These are phyloP conservation scores for Gambusia holbrooki DNA, from an alignment of 2,113 vertebrate species.

Conservation along the genomic window DNA sequence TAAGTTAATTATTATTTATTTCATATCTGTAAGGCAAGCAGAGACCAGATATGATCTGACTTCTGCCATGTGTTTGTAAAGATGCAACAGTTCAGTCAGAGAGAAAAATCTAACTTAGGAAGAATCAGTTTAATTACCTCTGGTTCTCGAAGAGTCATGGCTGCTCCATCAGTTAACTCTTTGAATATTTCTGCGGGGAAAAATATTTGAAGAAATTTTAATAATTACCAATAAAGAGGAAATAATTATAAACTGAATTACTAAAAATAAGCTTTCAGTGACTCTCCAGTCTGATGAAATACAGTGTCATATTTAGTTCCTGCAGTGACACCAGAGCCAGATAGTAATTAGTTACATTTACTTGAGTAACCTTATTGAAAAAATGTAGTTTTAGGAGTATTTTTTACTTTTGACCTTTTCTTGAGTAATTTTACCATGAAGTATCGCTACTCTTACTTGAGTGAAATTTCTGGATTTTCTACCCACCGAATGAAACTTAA, in stretches of 20 bases:
- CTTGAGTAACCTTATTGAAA: no score
- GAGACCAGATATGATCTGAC: neutral
- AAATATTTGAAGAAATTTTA: neutral
- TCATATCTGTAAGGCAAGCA: neutral
- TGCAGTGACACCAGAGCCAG: neutral
- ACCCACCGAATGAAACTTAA: no score
- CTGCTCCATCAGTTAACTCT: conserved; percentile 47
- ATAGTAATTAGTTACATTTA: no score
- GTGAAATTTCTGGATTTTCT: no score
- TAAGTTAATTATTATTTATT: neutral
- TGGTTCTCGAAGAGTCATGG: conserved; percentile 55
- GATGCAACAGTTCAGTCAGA: neutral
- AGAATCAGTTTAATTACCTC: conserved; percentile 52
- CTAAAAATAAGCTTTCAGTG: neutral
- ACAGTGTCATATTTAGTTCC: neutral
- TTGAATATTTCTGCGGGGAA: conserved; percentile 65
- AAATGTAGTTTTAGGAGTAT: no score
- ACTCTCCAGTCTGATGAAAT: no score
- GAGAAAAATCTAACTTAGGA: neutral
- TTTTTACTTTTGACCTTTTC: no score
- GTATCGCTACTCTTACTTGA: no score
- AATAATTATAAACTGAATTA: no score
- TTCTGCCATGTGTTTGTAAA: neutral
- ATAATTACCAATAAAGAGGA: neutral
- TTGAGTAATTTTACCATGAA: no score